Evolutionary conservation across 2,797 vertebrate species (phyloP).

Genomic region (Pseudochromis fuscus): DNA sequence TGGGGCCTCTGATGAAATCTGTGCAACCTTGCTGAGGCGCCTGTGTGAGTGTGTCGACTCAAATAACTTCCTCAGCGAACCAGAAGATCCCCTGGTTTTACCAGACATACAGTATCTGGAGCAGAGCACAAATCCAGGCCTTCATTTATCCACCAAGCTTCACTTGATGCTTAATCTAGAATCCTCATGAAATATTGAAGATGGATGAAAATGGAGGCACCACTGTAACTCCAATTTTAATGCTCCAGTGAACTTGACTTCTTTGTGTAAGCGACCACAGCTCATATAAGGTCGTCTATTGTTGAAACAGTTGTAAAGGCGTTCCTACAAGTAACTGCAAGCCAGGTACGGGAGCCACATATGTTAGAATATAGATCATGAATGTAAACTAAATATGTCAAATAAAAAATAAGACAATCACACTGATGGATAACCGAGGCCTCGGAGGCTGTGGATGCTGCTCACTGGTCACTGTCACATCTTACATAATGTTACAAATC

Average conservation of each 20-base stretch:
- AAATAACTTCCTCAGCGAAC: background rate
- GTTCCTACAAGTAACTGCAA: slow-evolving; percentile 1
- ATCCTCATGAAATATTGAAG: slow-evolving; percentile 83
- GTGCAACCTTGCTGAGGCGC: slow-evolving; percentile 3
- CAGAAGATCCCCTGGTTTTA: background rate
- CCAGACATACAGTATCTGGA: background rate
- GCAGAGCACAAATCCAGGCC: slow-evolving; percentile 30
- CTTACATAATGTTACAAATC: slow-evolving; percentile 35
- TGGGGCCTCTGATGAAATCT: slow-evolving; percentile 35
- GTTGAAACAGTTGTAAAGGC: background rate
- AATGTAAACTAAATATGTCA: background rate
- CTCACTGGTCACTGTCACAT: slow-evolving; percentile 14
- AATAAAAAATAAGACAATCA: background rate
- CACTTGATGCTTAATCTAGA: slow-evolving; percentile 48
- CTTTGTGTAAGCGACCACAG: slow-evolving; percentile 56
- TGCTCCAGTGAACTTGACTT: slow-evolving; percentile 45
- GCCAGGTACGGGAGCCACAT: background rate
- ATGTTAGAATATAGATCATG: background rate
- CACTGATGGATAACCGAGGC: background rate
- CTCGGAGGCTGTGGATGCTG: background rate
- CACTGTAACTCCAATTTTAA: slow-evolving; percentile 44
- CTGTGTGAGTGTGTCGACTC: too few relatives aligned
- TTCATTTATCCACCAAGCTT: slow-evolving; percentile 35
- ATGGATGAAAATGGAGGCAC: slow-evolving; percentile 67
- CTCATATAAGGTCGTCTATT: background rate